A percentile compares a stretch with the other conserved stretches of the same genome.
phyloP scores from a whole-genome alignment of 2,113 vertebrate species.

The Scortum barcoo region DNA sequence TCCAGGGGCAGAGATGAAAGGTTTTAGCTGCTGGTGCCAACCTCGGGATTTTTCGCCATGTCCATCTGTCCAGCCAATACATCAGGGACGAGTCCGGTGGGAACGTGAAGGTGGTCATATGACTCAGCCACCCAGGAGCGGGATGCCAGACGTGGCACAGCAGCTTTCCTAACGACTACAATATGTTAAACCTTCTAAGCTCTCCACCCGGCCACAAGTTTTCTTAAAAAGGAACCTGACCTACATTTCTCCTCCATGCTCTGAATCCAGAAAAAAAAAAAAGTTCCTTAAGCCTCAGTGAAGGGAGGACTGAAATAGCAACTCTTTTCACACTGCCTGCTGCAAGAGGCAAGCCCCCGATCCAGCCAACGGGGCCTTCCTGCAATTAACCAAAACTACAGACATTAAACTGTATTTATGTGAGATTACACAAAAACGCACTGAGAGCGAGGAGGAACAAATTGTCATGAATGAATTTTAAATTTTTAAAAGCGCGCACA shows the following conservation, averaged over 20 bases:
- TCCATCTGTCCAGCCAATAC: conserved; percentile 61
- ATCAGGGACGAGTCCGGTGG: conserved; percentile 32
- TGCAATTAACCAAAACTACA: conserved; percentile 13
- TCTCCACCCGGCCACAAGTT: conserved; percentile 41
- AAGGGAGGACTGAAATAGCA: conserved; percentile 54
- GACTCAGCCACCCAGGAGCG: conserved; percentile 56
- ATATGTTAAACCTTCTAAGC: conserved; percentile 66
- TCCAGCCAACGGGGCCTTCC: not conserved
- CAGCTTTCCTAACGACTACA: conserved; percentile 69
- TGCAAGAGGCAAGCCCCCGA: not conserved
- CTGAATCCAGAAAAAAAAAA: conserved; percentile 55
- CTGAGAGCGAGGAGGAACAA: not conserved
- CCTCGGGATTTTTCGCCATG: conserved; percentile 41
- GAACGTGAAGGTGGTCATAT: conserved; percentile 49
- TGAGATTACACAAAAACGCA: no score
- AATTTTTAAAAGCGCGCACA: not conserved
- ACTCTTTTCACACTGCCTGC: conserved; percentile 42
- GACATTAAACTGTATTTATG: not conserved
- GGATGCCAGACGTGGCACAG: conserved; percentile 54
- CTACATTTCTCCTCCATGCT: conserved; percentile 73
- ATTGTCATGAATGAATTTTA: not conserved
- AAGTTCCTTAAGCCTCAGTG: conserved; percentile 52
- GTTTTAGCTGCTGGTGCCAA: conserved; percentile 37
- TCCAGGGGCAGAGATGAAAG: conserved; percentile 44
- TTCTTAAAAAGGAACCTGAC: conserved; percentile 67